Evolutionary conservation across 2,888 invertebrate species (phyloP).

Genomic region (Brachyptera putata): DNA sequence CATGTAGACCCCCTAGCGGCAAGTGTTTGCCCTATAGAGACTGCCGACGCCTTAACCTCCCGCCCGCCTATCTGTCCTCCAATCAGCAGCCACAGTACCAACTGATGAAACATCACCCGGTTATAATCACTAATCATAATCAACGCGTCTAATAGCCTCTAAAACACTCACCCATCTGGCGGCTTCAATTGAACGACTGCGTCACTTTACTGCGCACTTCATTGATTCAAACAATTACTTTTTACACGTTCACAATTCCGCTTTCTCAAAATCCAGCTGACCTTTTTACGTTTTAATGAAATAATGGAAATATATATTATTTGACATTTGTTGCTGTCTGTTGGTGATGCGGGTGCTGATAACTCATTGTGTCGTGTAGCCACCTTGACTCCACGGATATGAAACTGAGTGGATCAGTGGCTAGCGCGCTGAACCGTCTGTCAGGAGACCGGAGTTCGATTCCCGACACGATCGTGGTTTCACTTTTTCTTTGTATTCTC

Average conservation of each 20-base stretch:
- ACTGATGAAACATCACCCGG: too few relatives aligned
- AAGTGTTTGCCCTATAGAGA: too few relatives aligned
- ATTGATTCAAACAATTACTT: slow-evolving; percentile 11
- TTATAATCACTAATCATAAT: slow-evolving; percentile 4
- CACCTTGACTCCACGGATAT: too few relatives aligned
- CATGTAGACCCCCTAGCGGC: too few relatives aligned
- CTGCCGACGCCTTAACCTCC: neutral
- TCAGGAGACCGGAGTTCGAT: too few relatives aligned
- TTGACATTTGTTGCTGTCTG: too few relatives aligned
- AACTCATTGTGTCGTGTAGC: too few relatives aligned
- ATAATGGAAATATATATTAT: slow-evolving; percentile 7
- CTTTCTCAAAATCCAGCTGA: slow-evolving; percentile 13
- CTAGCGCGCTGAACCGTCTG: too few relatives aligned
- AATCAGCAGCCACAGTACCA: neutral
- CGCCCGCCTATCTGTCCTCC: neutral
- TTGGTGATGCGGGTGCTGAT: too few relatives aligned
- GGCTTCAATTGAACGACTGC: neutral
- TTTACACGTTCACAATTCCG: neutral
- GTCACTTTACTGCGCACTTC: slow-evolving; percentile 10
- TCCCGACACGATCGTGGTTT: too few relatives aligned
- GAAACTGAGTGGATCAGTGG: too few relatives aligned
- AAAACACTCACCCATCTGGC: slow-evolving; percentile 5
- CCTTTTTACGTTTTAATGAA: slow-evolving; percentile 13
- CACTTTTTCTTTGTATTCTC: too few relatives aligned
- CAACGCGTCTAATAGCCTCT: neutral